A percentile compares a stretch with the other conserved stretches of the same genome.
Evolutionary conservation across 2,113 vertebrate genomes (phyloP).

Genomic region (Isurus oxyrinchus): DNA sequence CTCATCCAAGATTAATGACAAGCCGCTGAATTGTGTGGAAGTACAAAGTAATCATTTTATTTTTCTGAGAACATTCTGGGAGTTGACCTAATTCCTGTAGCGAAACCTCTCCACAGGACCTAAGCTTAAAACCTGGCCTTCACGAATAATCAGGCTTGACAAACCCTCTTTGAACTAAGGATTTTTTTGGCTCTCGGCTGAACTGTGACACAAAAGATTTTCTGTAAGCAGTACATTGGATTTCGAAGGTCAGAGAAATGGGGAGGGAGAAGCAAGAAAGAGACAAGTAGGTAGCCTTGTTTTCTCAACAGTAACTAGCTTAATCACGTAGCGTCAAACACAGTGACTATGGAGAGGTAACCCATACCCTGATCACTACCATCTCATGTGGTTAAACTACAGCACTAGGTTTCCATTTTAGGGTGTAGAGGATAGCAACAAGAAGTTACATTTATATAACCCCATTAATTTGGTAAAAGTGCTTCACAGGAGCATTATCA

Average conservation of each 20-base stretch:
- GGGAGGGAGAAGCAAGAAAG: background rate
- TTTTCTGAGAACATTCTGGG: background rate
- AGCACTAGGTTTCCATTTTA: background rate
- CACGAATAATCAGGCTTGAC: background rate
- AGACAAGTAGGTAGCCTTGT: background rate
- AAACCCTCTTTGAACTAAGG: background rate
- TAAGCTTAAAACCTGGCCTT: background rate
- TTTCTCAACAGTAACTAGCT: background rate
- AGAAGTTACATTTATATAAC: background rate
- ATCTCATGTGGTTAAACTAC: background rate
- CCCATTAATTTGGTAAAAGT: background rate
- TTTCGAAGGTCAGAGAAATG: background rate
- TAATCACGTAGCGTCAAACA: background rate
- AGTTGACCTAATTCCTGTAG: background rate
- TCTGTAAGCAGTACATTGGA: background rate
- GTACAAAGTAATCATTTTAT: background rate
- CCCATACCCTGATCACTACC: background rate
- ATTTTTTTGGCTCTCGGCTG: background rate
- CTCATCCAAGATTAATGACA: background rate
- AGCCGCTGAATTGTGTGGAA: background rate
- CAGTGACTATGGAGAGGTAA: background rate
- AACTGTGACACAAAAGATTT: background rate
- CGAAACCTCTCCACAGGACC: background rate
- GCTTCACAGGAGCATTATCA: background rate
- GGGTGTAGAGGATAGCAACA: background rate